Evolutionary conservation across 1,140 invertebrate species (phyloP), one percentile per base, ranked within the genome.

Genomic region (Drosophila asahinai): DNA sequence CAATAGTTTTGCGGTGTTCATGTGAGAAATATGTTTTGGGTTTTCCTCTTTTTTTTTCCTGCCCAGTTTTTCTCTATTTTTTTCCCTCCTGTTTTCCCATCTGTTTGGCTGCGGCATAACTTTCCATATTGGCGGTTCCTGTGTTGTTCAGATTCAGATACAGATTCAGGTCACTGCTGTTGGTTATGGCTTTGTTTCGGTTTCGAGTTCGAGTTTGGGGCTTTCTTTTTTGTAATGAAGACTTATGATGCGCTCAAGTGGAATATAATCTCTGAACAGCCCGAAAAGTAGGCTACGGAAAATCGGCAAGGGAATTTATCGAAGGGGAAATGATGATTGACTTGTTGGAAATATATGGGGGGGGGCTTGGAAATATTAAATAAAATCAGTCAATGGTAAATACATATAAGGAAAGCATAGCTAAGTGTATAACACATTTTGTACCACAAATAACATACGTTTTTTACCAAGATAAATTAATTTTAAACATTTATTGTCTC

Each of bases 1-100:
- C 77, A 89, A 87, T 87, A 78, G 77, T 89, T 87, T 89, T 87
- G 83, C 68, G 83, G 80, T 71, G 68, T 80, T 80, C 73, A 87
- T 87, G 62, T 67, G 80, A 66, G 80, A 89, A 87, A 86, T 87
- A 83, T 86, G 83, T 80, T 86, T 55, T 59, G 71, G 51, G 47
- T 72, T 61, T 36, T 36, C 33, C 11, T 36, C 33, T 11, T 33
- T 33, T 33, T 33, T 33, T 11, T 11, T 7, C 0, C 33, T 33
- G 1, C 9, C 9, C 33, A 8, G 1, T 33, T 33, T 33, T 77
- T 63, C 33, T 33, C 36, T 43, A 36, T 78, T 14, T 42, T 33
- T 33, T 61, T 19, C 8, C 2, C 45, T 48, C 19, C 30, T 59
- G 25, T 57, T 38, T 59, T 47, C 27, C 14, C 25, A n/a, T n/a